Conservation (phyloP, 1,140 invertebrate genomes). For the Meloidogyne exigua region DNA sequence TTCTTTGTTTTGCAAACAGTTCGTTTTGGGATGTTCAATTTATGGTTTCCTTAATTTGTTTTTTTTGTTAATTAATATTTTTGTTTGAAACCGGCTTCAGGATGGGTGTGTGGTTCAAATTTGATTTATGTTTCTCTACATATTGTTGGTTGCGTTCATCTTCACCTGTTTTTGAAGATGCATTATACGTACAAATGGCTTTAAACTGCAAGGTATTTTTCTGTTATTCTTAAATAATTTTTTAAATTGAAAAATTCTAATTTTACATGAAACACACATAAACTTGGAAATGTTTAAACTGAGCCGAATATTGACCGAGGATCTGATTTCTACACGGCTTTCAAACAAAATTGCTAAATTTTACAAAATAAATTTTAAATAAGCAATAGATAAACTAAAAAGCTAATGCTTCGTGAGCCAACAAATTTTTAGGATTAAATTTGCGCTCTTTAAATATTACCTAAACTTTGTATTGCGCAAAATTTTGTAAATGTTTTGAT, state of each 20-base stretch:
- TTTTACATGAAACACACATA: neutral
- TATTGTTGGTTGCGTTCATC: too few relatives aligned
- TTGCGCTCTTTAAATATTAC: neutral
- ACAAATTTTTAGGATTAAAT: neutral
- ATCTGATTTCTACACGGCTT: neutral
- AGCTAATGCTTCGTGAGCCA: neutral
- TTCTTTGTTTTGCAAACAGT: too few relatives aligned
- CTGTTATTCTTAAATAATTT: neutral
- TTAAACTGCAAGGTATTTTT: neutral
- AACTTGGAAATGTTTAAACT: neutral
- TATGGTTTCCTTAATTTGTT: too few relatives aligned
- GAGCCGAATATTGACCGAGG: neutral
- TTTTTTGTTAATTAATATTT: too few relatives aligned
- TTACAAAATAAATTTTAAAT: neutral
- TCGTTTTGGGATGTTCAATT: too few relatives aligned
- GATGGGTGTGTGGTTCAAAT: too few relatives aligned
- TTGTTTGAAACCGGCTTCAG: too few relatives aligned
- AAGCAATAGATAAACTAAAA: neutral
- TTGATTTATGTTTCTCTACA: too few relatives aligned
- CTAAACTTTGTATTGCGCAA: neutral
- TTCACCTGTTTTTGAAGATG: too few relatives aligned
- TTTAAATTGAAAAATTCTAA: slow-evolving; percentile 6
- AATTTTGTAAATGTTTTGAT: neutral
- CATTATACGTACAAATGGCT: too few relatives aligned
- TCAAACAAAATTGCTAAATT: neutral